Evolutionary conservation across 2,888 invertebrate genomes (phyloP), one percentile per base, ranked within the genome.

Genomic region (Limenitis arthemis): DNA sequence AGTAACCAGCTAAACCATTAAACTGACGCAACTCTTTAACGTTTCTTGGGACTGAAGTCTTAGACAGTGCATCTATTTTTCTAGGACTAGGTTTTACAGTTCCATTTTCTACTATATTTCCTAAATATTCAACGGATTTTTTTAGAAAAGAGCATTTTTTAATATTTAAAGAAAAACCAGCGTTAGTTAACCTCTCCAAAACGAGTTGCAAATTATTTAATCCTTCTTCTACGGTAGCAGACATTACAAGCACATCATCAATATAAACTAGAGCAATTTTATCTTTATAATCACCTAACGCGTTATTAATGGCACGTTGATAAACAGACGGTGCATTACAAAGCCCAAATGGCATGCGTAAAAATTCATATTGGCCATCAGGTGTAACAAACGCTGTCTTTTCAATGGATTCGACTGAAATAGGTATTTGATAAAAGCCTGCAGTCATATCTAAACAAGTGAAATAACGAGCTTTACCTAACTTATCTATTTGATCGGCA

Each of bases 161-260:
- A 0, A 63, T 8, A 37, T 64, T 63, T 4, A 64, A 43, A 1
- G 65, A 59, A 41, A 65, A 65, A 2, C 63, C 63, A 0, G 63
- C 57, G 1, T 53, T 20, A 1, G 58, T 38, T 2, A 65, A 39
- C 1, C 54, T 53, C 5, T 43, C 34, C 1, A 65, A 40, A 4
- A 54, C 44, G 2, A 28, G 6, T 5, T 61, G 52, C 1, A 65
- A 39, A 7, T 58, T 55, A 6, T 37, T 3, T n/a, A 65, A 41
- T 1, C 65, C 63, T 29, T 60, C 42, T 5, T 34, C 8, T 0
- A 56, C 30, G 7, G 38, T 39, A 11, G 33, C 8, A 7, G 61
- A 55, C 7, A 42, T 40, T 12, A 52, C 50, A 3, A 64, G 37
- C 0, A 63, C 57, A 30, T 62, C 62, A 43, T 65, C 61, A 50